These are phyloP conservation scores for Aphelenchoides bicaudatus DNA, from an alignment of 2,888 invertebrate genomes.

Conservation along the genomic window DNA sequence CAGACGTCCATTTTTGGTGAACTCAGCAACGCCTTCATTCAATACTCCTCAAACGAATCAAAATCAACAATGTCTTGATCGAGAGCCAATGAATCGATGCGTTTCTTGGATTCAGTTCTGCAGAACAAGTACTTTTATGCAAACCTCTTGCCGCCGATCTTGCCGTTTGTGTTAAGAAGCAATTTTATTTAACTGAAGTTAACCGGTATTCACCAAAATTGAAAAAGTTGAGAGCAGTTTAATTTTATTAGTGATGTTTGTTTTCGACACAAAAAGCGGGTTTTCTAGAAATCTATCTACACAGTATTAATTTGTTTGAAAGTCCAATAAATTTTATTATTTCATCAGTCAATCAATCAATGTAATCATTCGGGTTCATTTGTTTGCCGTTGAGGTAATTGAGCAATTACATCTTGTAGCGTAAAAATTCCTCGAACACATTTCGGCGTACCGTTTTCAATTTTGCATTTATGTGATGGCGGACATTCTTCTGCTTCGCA, in stretches of 20 bases:
- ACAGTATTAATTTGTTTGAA: conserved; percentile 18
- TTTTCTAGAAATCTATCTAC: background rate
- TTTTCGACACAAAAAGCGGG: conserved; percentile 4
- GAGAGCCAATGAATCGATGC: conserved; percentile 13
- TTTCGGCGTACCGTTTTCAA: conserved; percentile 21
- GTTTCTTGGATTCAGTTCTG: too few species aligned
- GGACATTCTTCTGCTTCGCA: conserved; percentile 33
- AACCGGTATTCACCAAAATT: conserved; percentile 20
- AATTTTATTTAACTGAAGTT: conserved; percentile 14
- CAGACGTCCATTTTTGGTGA: conserved; percentile 4
- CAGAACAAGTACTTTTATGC: conserved; percentile 36
- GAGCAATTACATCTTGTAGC: conserved; percentile 25
- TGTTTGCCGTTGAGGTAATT: conserved; percentile 20
- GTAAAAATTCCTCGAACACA: conserved; percentile 34
- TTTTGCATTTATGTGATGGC: conserved; percentile 29
- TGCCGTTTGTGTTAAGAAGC: conserved; percentile 34
- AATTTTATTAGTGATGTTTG: conserved; percentile 1
- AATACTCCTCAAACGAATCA: background rate
- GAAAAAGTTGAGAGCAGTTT: background rate
- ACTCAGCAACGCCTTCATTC: background rate
- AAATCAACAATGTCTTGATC: background rate
- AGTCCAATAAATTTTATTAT: conserved; percentile 23
- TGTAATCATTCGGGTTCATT: conserved; percentile 20
- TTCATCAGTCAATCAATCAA: too few species aligned
- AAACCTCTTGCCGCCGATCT: conserved; percentile 28